These are phyloP conservation scores for Lasius fuliginosus DNA, from an alignment of 2,888 invertebrate species.

Conservation along the genomic window DNA sequence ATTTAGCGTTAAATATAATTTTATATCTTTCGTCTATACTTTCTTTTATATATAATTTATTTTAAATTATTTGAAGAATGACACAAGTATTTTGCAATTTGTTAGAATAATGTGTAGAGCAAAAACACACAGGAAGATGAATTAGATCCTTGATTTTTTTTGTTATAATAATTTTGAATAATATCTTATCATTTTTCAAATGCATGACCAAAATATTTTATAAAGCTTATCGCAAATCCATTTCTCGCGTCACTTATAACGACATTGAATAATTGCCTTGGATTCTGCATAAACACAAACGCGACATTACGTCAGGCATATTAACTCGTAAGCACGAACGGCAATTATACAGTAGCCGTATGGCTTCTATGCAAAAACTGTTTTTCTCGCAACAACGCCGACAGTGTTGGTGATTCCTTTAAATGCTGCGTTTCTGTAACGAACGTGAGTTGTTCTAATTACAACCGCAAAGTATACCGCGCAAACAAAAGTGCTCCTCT, in stretches of 20 bases:
- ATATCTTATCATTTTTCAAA: background rate
- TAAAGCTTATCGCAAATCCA: conserved; percentile 38
- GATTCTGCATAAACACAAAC: conserved; percentile 20
- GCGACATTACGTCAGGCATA: background rate
- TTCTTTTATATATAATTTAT: background rate
- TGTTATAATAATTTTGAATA: background rate
- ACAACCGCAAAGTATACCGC: conserved; percentile 51
- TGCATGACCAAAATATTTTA: conserved; percentile 24
- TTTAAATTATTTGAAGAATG: conserved; percentile 2
- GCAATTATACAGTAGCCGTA: background rate
- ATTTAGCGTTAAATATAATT: background rate
- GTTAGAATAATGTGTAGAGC: background rate
- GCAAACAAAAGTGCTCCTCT: conserved; percentile 40
- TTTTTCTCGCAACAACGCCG: conserved; percentile 12
- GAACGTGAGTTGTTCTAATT: conserved; percentile 49
- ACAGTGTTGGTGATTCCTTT: conserved; percentile 37
- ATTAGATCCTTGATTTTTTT: background rate
- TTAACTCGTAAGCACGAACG: conserved; percentile 40
- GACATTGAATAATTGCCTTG: conserved; percentile 16
- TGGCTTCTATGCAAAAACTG: conserved; percentile 6
- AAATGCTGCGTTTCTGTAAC: conserved; percentile 23
- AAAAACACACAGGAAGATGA: background rate
- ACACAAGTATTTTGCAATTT: background rate
- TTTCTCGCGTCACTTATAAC: conserved; percentile 26
- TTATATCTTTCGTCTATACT: background rate